phyloP scores from a whole-genome alignment of 2,888 invertebrate species.

The Catocala fraxini region DNA sequence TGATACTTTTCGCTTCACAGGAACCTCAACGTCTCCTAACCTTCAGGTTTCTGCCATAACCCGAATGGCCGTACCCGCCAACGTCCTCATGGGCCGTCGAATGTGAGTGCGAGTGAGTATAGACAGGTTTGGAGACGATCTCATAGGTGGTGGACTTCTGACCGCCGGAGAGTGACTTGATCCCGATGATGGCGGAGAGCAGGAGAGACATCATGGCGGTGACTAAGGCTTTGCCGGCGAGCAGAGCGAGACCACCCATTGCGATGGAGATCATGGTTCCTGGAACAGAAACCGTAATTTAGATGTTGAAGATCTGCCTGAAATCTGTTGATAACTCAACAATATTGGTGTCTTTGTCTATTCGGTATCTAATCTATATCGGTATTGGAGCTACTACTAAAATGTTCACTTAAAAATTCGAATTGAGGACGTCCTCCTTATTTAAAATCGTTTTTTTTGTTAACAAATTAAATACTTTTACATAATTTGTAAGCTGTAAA shows the following conservation, averaged over 20 bases:
- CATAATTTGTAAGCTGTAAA: too few relatives aligned
- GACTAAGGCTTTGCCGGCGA: conserved; percentile 95
- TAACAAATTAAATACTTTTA: too few relatives aligned
- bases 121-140: conserved; percentile 94
- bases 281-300: conserved; percentile 46
- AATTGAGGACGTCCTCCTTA: too few relatives aligned
- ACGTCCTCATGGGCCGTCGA: conserved; percentile 88
- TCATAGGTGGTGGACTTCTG: conserved; percentile 94
- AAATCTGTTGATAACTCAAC: too few relatives aligned
- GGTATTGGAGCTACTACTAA: too few relatives aligned
- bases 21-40: conserved; percentile 61
- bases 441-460: too few relatives aligned
- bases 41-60: conserved; percentile 81
- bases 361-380: too few relatives aligned
- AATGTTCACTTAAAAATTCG: too few relatives aligned
- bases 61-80: conserved; percentile 85
- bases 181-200: conserved; percentile 92
- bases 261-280: conserved; percentile 92
- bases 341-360: too few relatives aligned
- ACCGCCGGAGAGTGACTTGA: conserved; percentile 91
- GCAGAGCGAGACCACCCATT: conserved; percentile 91
- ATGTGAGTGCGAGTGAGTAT: conserved; percentile 89
- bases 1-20: not conserved
- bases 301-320: not conserved
- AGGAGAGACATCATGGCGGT: conserved; percentile 93